Base-by-base conservation (phyloP, 2,888 invertebrate genomes). In the Seira musarum region DNA sequence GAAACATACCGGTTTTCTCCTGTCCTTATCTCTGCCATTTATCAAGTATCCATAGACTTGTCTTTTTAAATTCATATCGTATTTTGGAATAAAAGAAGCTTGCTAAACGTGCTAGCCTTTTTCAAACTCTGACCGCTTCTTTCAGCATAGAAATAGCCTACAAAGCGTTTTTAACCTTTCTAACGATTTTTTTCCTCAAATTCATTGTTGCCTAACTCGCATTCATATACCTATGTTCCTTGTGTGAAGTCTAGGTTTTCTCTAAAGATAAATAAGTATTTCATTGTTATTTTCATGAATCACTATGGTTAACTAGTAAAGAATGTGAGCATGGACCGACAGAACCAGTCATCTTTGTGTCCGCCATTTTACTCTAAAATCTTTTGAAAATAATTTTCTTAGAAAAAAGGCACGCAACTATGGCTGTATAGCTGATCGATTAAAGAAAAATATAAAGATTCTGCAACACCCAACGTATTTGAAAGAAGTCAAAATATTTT, bases 1-100 rank as follows among this genome's bases (percentile, higher is more conserved):
- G 40, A 40, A 69, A 69, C 71, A 75, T 80, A 80, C 80, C 70
- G 75, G 80, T 80, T 80, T 80, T 68, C 74, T 75, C 30, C 49
- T 53, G 15, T 1, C 53, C 80, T 80, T 80, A 80, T 80, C 80
- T 70, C 15, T 22, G 6, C 24, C 63, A 65, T 69, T 80, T 75
- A 80, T 80, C 80, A 67, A 35, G 35, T 67, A 64, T 64, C 69
- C 60, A 69, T 73, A 64, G 49, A 66, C 68, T 72, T 79, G 72
- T 63, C 68, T 30, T 61, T 24, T n/a, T n/a, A n/a, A 40, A 40
- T 40, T 40, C 13, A 13, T 40, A 13, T 40, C n/a, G n/a, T n/a
- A n/a, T n/a, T n/a, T n/a, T n/a, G n/a, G n/a, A n/a, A 13, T 6
- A 40, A 40, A 40, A 40, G 40, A 40, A 40, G 40, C 40, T 40